These are phyloP conservation scores for Etia nguti DNA, from an alignment of 2,113 vertebrate genomes.

Conservation along the genomic window DNA sequence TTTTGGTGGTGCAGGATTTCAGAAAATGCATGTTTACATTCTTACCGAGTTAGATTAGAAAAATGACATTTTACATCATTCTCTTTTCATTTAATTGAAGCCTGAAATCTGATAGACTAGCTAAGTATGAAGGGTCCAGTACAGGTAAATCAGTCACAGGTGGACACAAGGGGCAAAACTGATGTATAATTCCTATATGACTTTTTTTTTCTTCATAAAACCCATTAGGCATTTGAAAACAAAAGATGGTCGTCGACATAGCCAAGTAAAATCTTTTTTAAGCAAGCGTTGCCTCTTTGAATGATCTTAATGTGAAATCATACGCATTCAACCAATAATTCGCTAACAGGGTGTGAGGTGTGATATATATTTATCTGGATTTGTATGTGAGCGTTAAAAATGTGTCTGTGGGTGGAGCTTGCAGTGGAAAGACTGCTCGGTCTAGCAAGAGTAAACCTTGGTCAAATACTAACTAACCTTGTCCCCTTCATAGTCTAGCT, in stretches of 20 bases:
- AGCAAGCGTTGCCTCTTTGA: not conserved
- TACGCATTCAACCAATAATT: not conserved
- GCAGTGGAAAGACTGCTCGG: not conserved
- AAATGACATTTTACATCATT: not conserved
- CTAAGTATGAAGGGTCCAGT: not conserved
- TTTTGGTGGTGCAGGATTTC: not conserved
- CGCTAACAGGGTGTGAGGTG: not conserved
- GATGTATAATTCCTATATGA: not conserved
- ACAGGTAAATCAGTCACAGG: not conserved
- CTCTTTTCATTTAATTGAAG: rapidly evolving
- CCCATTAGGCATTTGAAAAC: not conserved
- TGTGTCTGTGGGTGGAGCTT: not conserved
- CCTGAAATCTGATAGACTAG: not conserved
- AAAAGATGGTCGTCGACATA: not conserved
- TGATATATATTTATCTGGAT: not conserved
- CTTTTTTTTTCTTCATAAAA: not conserved
- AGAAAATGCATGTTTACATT: not conserved
- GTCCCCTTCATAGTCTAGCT: not conserved
- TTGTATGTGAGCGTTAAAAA: not conserved
- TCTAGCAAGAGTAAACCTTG: not conserved
- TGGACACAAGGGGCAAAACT: not conserved
- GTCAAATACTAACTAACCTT: not conserved
- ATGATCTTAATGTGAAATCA: not conserved
- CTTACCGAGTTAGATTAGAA: rapidly evolving
- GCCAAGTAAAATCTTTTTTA: not conserved